Conservation (phyloP, 1,140 invertebrate species). For the Drosophila sechellia region DNA sequence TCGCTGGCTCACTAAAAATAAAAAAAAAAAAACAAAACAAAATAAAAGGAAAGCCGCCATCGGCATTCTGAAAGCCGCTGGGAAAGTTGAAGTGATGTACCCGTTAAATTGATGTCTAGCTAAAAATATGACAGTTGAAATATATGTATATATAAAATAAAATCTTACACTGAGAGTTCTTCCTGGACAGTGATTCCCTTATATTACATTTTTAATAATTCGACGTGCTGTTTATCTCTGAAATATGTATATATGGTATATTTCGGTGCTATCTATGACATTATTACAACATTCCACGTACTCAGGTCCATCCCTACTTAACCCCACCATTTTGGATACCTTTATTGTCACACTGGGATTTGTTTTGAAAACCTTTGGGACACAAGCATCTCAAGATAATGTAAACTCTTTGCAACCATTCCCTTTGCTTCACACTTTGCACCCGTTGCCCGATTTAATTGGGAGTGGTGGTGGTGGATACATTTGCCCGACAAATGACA, state of each 20-base stretch:
- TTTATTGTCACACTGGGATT: background rate
- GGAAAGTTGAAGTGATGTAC: background rate
- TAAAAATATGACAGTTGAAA: background rate
- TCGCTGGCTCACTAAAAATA: constrained; percentile 1
- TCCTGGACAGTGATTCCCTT: too few relatives aligned
- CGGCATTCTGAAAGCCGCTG: background rate
- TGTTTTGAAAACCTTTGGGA: background rate
- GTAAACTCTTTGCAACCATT: constrained; percentile 1
- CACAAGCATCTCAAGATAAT: background rate
- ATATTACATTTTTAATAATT: too few relatives aligned
- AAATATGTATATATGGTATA: too few relatives aligned
- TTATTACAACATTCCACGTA: too few relatives aligned
- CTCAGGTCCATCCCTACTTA: too few relatives aligned
- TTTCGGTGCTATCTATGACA: too few relatives aligned
- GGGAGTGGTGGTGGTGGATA: constrained; percentile 8
- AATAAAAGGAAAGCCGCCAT: background rate
- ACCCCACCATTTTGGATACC: too few relatives aligned
- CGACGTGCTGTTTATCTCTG: too few relatives aligned
- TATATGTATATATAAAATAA: background rate
- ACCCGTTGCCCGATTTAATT: constrained; percentile 2
- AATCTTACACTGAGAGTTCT: background rate
- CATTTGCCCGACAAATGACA: constrained; percentile 50
- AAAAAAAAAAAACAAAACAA: background rate
- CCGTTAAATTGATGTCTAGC: background rate
- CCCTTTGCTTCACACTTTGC: background rate